These are phyloP conservation scores for Aphelocoma californica DNA, from an alignment of 2,797 vertebrate genomes.

Conservation along the genomic window DNA sequence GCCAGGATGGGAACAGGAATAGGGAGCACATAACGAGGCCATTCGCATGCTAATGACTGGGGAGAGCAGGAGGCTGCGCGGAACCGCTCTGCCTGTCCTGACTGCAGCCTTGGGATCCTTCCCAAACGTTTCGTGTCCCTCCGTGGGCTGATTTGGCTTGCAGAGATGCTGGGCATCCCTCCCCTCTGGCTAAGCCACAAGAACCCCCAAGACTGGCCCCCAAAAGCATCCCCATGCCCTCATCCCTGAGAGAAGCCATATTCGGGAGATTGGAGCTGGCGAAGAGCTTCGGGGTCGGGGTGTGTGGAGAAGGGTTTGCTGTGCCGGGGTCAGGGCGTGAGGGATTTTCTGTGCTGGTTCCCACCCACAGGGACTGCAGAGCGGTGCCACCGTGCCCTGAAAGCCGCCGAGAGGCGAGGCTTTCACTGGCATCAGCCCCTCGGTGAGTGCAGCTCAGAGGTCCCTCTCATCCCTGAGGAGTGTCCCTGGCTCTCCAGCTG, in stretches of 20 bases:
- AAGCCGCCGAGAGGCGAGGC: accelerated
- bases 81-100: background rate
- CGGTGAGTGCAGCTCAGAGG: accelerated
- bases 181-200: background rate
- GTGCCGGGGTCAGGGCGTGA: accelerated
- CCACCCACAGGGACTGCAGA: accelerated
- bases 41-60: background rate
- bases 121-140: accelerated
- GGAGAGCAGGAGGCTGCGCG: background rate
- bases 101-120: background rate
- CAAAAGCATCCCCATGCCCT: background rate
- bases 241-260: accelerated
- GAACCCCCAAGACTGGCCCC: background rate
- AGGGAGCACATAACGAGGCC: background rate
- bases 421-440: background rate
- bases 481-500: background rate
- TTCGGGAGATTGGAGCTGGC: accelerated
- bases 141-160: accelerated
- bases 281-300: accelerated
- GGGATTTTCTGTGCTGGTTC: accelerated
- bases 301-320: background rate
- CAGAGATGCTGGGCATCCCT: background rate
- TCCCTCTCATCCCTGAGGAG: background rate
- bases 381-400: accelerated
- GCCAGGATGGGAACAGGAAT: background rate